Base-by-base conservation (phyloP, 2,797 vertebrate genomes). In the Pelodytes ibericus region DNA sequence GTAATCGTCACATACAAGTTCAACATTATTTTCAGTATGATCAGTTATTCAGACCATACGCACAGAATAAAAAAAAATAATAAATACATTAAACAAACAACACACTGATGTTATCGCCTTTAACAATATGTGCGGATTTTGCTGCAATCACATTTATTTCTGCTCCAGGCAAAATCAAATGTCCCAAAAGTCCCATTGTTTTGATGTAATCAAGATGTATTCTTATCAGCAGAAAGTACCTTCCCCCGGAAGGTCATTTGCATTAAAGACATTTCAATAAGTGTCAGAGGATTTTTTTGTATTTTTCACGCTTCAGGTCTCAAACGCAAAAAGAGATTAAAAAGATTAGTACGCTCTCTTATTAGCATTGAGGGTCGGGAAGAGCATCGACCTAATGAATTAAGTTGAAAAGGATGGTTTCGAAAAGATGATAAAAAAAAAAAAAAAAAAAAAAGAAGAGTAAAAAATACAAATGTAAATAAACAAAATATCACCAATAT, bases 231-330 rank as follows among this genome's bases (percentile, higher is more conserved):
- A 41, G 44, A 68, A 59, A 72, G 53, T 27, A 56, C 39, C 31
- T 66, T 58, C 56, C 68, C 22, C 57, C 56, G 20, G 36, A 78
- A 78, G 76, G 76, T 78, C 70, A 22, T 72, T 78, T 78, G 36
- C 76, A 72, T 78, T 78, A 72, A 78, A 67, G 68, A 72, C 70
- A 67, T 61, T 68, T 72, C 57, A 59, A 13, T 51, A 30, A n/a
- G 49, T 65, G 60, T 71, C 53, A 61, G 29, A 49, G 30, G 65
- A 27, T 73, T 72, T 44, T 72, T 70, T 31, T 63, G 24, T 65
- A n/a, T n/a, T n/a, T n/a, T n/a, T n/a, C n/a, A n/a, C n/a, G n/a
- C n/a, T n/a, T 47, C 51, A 39, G 31, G 67, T 65, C 68, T 71
- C 53, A 49, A 71, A 49, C 64, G n/a, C n/a, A 67, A 60, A 59